A percentile compares a stretch with the other conserved stretches of the same genome.
Evolutionary conservation across 2,797 vertebrate genomes (phyloP).

Genomic region (Sebastolobus altivelis): DNA sequence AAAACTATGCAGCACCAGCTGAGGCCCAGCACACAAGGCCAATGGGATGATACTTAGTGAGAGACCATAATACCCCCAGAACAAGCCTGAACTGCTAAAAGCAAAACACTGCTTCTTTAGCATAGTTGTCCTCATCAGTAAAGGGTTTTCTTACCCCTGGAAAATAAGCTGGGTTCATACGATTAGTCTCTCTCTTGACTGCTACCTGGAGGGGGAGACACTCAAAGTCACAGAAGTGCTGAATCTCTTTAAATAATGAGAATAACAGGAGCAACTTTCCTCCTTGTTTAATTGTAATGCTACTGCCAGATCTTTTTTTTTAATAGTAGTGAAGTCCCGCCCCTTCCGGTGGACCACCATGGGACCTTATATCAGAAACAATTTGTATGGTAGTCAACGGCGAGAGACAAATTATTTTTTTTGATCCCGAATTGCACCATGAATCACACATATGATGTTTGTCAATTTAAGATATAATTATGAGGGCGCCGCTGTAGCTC

Average conservation of each 20-base stretch:
- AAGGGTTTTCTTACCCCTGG: not conserved
- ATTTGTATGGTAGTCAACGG: too few relatives aligned
- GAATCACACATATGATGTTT: too few relatives aligned
- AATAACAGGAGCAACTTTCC: constrained; percentile 40
- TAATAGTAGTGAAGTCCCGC: not conserved
- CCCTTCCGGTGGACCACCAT: accelerated
- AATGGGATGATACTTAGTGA: constrained; percentile 1
- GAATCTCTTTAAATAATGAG: constrained; percentile 41
- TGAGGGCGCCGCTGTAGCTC: too few relatives aligned
- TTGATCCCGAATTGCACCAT: too few relatives aligned
- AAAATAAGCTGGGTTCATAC: constrained; percentile 20
- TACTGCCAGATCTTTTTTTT: constrained; percentile 22
- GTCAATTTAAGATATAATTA: too few relatives aligned
- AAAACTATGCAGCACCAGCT: constrained; percentile 29
- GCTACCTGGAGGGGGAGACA: constrained; percentile 27
- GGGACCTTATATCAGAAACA: accelerated
- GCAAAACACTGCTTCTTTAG: not conserved
- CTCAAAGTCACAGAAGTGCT: constrained; percentile 11
- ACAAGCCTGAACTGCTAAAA: not conserved
- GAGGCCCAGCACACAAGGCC: constrained; percentile 12
- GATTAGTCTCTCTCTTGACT: constrained; percentile 9
- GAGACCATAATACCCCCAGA: not conserved
- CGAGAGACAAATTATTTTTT: too few relatives aligned
- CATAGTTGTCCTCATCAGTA: not conserved
- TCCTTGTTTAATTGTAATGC: constrained; percentile 57